Evolutionary conservation across 2,113 vertebrate genomes (phyloP).

Genomic region (Notiomystis cincta): DNA sequence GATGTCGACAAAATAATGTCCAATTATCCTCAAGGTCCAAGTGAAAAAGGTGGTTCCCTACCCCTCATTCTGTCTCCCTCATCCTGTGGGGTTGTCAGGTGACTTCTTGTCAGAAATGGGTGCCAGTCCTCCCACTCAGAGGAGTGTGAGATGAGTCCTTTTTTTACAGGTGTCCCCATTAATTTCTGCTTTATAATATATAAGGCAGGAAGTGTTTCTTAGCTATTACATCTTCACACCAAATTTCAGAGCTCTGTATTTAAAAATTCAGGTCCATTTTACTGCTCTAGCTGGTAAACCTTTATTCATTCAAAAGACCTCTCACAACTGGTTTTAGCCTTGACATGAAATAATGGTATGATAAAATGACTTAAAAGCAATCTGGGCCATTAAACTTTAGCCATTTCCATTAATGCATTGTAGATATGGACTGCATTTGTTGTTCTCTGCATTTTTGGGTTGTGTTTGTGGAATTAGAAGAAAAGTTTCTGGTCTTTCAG

Average conservation of each 20-base stretch:
- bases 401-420: neutral
- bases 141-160: neutral
- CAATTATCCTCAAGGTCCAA: neutral
- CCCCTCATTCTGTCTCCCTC: neutral
- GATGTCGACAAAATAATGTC: neutral
- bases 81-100: neutral
- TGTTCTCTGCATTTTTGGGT: neutral
- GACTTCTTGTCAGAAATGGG: neutral
- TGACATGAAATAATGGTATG: neutral
- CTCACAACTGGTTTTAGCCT: neutral
- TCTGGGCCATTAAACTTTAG: neutral
- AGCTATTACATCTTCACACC: neutral
- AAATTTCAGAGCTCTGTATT: neutral
- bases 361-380: neutral
- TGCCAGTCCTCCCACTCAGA: neutral
- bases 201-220: neutral
- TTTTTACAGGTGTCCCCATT: neutral
- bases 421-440: neutral
- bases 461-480: constrained; percentile 19
- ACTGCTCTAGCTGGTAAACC: neutral
- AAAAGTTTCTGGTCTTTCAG: neutral
- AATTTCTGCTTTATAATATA: neutral
- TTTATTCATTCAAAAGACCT: neutral
- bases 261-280: neutral
- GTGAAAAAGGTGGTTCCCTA: neutral